Base-by-base conservation (phyloP, 2,113 vertebrate genomes). In the Caranx melampygus region DNA sequence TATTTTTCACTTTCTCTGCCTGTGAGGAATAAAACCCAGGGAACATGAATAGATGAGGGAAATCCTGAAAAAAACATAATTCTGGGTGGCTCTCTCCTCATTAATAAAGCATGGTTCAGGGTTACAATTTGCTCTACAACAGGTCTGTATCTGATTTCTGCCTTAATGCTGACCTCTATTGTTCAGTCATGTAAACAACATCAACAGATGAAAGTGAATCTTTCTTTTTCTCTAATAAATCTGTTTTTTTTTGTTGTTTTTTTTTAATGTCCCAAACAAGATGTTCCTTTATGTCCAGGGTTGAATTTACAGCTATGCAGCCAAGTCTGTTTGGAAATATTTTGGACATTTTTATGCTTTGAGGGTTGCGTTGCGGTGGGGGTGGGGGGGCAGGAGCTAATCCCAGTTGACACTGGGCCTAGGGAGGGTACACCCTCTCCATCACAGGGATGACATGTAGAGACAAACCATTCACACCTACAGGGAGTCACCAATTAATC, bases 111-210 rank as follows among this genome's bases (percentile, higher is more conserved):
- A 42, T 59, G 16, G 34, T 10, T 14, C 18, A 12, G 14, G 6
- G 35, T 51, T 35, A 5, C 15, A 13, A 3, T 47, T 49, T 18
- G 6, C 12, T 55, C 47, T 7, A 31, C 44, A 45, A 18, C 44
- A 54, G 26, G 37, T 18, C n/a, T 31, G 0, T 20, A 20, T 77
- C 62, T 73, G 34, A 63, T 79, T 55, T 79, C 21, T 69, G 79
- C 66, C 68, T 73, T 8, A 79, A 83, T 47, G 51, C 79, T 86
- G 89, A 81, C 88, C 62, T 78, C 89, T 88, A 51, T 77, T 86
- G 88, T 79, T 66, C 12, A 73, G 20, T 59, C 2, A 44, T 15
- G 2, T 42, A 12, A 72, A 79, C 11, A 66, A 72, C 74, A 81
- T 65, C 62, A 75, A 73, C 5, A 51, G 12, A 21, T 54, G 21